These are phyloP conservation scores for Zelostemma sp. DNA, from an alignment of 1,140 invertebrate species.

Conservation along the genomic window DNA sequence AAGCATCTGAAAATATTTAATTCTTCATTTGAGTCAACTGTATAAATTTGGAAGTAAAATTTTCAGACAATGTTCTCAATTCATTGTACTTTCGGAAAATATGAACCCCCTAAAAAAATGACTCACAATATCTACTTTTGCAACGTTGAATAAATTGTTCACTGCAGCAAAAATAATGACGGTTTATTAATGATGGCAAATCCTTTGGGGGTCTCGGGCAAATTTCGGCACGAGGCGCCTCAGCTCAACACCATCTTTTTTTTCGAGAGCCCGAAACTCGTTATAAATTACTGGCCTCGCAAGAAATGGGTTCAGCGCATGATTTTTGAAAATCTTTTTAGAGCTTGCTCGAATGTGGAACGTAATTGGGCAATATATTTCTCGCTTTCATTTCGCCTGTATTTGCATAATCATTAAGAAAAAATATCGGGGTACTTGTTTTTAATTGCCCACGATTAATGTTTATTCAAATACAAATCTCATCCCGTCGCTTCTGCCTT, in stretches of 20 bases:
- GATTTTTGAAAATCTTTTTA: constrained; percentile 6
- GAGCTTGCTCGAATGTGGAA: background rate
- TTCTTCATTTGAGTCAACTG: too few relatives aligned
- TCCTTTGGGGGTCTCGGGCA: constrained; percentile 16
- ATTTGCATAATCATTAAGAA: constrained; percentile 1
- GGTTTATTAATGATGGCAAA: too few relatives aligned
- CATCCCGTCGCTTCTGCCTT: too few relatives aligned
- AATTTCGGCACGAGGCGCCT: constrained; percentile 31
- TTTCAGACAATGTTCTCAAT: too few relatives aligned
- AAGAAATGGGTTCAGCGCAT: constrained; percentile 11
- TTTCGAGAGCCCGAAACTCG: constrained; percentile 33
- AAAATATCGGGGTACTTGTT: background rate
- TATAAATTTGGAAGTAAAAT: too few relatives aligned
- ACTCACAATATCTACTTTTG: too few relatives aligned
- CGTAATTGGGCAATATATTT: constrained; percentile 2
- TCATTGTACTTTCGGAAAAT: too few relatives aligned
- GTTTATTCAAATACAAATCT: background rate
- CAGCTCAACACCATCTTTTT: constrained; percentile 42
- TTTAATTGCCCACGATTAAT: background rate
- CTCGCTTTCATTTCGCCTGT: background rate
- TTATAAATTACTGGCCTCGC: constrained; percentile 56
- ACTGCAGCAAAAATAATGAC: too few relatives aligned
- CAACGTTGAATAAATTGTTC: too few relatives aligned
- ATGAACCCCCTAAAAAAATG: too few relatives aligned
- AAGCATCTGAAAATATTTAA: too few relatives aligned